Evolutionary conservation across 1,140 invertebrate genomes (phyloP).

Genomic region (Octopus bimaculoides): DNA sequence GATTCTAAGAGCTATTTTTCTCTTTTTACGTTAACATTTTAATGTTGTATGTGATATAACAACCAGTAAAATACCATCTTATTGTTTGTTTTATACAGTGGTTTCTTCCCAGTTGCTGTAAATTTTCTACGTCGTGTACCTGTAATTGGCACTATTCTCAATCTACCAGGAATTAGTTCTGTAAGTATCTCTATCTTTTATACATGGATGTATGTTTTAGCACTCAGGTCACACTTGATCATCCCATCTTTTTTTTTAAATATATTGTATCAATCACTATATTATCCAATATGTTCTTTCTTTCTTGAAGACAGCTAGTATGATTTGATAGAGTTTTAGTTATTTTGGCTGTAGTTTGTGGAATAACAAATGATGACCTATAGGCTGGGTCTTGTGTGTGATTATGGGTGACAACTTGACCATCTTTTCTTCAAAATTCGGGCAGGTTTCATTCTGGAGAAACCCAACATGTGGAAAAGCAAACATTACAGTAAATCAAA

Average conservation of each 20-base stretch:
- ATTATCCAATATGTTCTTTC: not conserved
- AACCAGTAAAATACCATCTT: not conserved
- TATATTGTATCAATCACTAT: not conserved
- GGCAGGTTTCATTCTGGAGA: too few species aligned
- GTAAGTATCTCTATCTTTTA: slow-evolving; percentile 52
- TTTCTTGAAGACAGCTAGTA: not conserved
- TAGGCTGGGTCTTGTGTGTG: too few species aligned
- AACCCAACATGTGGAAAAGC: too few species aligned
- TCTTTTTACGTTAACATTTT: not conserved
- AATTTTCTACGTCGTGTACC: slow-evolving; percentile 67
- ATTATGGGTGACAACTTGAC: too few species aligned
- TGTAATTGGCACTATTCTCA: slow-evolving; percentile 64
- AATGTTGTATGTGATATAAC: not conserved
- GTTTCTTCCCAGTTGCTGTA: slow-evolving; percentile 69
- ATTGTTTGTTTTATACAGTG: slow-evolving; percentile 58
- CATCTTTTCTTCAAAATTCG: too few species aligned
- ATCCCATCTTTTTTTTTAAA: not conserved
- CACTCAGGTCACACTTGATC: not conserved
- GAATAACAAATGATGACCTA: not conserved
- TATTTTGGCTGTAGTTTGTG: not conserved
- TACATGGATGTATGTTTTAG: not conserved
- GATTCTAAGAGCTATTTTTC: not conserved
- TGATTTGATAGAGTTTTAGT: not conserved
- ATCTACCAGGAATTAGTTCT: slow-evolving; percentile 64
- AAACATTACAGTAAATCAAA: too few species aligned